Percentiles rank a stretch among this genome's conserved stretches.
phyloP scores from a whole-genome alignment of 2,113 vertebrate genomes.

The Prionailurus viverrinus region DNA sequence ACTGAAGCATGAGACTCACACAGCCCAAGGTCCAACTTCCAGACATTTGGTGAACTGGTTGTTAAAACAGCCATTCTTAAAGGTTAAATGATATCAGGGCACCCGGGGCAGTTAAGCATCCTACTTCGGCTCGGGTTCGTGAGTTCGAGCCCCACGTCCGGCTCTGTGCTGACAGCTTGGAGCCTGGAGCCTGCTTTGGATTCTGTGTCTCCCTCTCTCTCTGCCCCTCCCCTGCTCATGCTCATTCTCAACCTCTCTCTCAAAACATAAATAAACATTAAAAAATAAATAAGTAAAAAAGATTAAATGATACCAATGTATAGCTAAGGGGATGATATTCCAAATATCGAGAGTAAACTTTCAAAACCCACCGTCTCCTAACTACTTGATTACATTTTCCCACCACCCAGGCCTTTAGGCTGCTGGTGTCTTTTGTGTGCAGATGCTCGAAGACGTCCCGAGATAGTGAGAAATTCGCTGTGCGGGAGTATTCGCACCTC shows the following conservation, averaged over 20 bases:
- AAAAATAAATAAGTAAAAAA: not conserved
- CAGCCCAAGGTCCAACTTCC: not conserved
- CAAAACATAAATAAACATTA: too few species aligned
- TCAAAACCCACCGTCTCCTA: not conserved
- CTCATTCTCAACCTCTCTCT: too few species aligned
- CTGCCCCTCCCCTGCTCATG: too few species aligned
- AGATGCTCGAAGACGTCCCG: rapidly evolving
- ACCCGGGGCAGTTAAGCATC: too few species aligned
- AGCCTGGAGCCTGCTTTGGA: too few species aligned
- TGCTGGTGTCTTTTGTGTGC: rapidly evolving
- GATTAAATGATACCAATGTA: not conserved
- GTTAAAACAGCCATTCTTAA: not conserved
- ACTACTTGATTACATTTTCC: too few species aligned
- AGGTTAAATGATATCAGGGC: not conserved
- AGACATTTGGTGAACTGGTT: not conserved
- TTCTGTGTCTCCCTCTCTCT: too few species aligned
- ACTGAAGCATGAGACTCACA: rapidly evolving
- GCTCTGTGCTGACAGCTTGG: too few species aligned
- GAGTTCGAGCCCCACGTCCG: too few species aligned
- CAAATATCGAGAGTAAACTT: not conserved
- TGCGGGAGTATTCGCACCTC: rapidly evolving
- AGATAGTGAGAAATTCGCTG: rapidly evolving
- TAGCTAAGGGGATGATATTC: not conserved
- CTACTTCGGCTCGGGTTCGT: too few species aligned
- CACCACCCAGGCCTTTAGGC: too few species aligned